phyloP scores from a whole-genome alignment of 2,113 vertebrate species.

The Mustela lutreola region DNA sequence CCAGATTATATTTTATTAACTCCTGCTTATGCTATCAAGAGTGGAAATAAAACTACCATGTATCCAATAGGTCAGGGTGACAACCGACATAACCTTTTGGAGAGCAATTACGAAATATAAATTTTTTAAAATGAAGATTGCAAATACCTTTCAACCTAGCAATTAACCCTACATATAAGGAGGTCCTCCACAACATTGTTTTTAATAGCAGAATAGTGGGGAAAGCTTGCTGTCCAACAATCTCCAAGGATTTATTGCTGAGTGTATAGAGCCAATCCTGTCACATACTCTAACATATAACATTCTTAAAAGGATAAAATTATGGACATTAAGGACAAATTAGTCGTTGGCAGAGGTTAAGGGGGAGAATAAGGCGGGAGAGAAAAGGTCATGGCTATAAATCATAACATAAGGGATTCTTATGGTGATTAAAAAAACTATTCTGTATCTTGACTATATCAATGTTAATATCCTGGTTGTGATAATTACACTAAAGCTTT shows the following conservation, averaged over 20 bases:
- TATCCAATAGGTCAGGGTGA: background rate
- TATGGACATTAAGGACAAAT: background rate
- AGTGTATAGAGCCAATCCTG: background rate
- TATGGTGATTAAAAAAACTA: background rate
- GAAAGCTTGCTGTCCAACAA: background rate
- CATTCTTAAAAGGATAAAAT: constrained; percentile 30
- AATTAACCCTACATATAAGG: background rate
- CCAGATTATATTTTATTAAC: constrained; percentile 24
- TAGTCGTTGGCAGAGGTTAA: background rate
- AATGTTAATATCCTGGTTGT: background rate
- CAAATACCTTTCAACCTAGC: background rate
- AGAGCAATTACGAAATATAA: background rate
- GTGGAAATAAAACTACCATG: background rate
- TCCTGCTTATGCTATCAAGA: background rate
- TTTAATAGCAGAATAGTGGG: background rate
- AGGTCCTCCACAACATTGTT: background rate
- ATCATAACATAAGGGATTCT: background rate
- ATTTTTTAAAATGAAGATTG: constrained; percentile 8
- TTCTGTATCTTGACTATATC: background rate
- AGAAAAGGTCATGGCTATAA: background rate
- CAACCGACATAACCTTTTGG: background rate
- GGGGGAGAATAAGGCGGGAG: background rate
- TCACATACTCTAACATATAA: background rate
- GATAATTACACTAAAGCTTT: background rate
- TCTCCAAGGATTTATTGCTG: background rate